Conservation (phyloP, 2,888 invertebrate genomes). For the Dasypolia templi region DNA sequence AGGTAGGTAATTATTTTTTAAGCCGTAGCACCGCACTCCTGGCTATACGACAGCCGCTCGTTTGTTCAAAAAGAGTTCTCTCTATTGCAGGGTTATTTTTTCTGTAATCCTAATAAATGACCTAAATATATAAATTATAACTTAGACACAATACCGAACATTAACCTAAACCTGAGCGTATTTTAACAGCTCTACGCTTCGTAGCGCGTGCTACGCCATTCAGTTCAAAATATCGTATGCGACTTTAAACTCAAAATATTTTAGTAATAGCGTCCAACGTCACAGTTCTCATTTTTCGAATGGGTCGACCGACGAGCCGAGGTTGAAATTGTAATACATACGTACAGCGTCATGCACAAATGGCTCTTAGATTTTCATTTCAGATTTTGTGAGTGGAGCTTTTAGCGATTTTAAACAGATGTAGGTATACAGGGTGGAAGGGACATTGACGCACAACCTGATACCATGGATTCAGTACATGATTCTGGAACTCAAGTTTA, state of each 20-base stretch:
- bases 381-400: constrained; percentile 39
- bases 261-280: constrained; percentile 62
- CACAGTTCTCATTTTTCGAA: constrained; percentile 81
- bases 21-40: neutral
- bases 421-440: neutral
- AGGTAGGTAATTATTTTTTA: constrained; percentile 3
- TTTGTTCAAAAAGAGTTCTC: constrained; percentile 5
- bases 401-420: constrained; percentile 19
- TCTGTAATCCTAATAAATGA: neutral
- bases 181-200: constrained; percentile 12
- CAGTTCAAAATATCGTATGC: constrained; percentile 37
- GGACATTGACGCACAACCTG: no score
- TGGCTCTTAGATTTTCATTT: constrained; percentile 66
- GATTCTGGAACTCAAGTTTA: no score
- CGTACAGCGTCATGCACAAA: constrained; percentile 68
- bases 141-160: neutral
- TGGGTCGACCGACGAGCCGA: constrained; percentile 72
- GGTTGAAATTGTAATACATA: constrained; percentile 78
- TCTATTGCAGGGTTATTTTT: neutral
- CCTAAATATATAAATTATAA: neutral
- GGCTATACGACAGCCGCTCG: neutral
- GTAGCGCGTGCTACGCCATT: constrained; percentile 26
- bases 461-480: no score
- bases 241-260: constrained; percentile 34
- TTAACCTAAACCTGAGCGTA: neutral